phyloP scores from a whole-genome alignment of 1,140 invertebrate species.

The Medauroidea extradentata region DNA sequence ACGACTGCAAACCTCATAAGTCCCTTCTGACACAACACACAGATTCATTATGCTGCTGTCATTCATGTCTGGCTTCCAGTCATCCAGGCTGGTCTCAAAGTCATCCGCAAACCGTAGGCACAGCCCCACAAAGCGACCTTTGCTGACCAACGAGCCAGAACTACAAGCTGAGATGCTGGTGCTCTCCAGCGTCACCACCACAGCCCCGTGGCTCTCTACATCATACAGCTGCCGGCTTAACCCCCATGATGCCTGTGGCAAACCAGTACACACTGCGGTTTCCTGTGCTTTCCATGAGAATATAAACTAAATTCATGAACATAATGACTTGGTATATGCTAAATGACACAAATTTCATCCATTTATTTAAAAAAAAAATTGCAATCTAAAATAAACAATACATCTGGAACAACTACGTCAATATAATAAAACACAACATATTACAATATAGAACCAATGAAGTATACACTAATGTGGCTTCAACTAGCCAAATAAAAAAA shows the following conservation, averaged over 20 bases:
- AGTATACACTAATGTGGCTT: too few species aligned
- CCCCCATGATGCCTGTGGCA: conserved; percentile 55
- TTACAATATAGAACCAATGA: too few species aligned
- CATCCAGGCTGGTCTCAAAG: conserved; percentile 92
- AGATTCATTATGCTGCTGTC: conserved; percentile 88
- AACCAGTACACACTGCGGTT: too few species aligned
- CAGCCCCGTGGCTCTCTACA: conserved; percentile 77
- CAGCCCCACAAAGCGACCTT: conserved; percentile 73
- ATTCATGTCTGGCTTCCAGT: conserved; percentile 90
- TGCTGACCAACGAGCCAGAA: conserved; percentile 70
- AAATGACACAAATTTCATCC: too few species aligned
- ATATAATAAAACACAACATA: too few species aligned
- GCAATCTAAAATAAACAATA: too few species aligned
- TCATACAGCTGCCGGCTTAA: conserved; percentile 63
- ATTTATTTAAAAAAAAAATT: too few species aligned
- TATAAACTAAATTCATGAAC: too few species aligned
- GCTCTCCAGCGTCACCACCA: conserved; percentile 91
- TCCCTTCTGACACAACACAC: conserved; percentile 95
- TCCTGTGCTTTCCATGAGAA: too few species aligned
- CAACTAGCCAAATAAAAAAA: conserved; percentile 1
- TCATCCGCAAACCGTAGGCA: conserved; percentile 94
- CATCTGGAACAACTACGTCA: too few species aligned
- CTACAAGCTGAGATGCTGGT: conserved; percentile 87
- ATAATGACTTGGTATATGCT: too few species aligned
- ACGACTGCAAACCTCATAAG: conserved; percentile 93